Evolutionary conservation across 2,888 invertebrate species (phyloP), one percentile per base, ranked within the genome.

Genomic region (Oxycera nigricornis): DNA sequence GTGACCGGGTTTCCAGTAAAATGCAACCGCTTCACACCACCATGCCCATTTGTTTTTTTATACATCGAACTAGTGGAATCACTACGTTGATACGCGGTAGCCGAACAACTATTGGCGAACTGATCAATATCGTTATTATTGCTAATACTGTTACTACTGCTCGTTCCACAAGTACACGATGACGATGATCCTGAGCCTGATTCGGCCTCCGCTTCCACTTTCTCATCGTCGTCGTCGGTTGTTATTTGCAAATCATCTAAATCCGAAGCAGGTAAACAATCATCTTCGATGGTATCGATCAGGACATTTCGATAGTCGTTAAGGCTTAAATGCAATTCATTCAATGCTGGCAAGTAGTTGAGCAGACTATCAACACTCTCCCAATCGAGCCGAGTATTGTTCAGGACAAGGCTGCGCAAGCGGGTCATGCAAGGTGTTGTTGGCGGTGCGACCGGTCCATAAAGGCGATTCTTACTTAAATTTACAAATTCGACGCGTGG

Each of bases 241-340:
- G 75, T 77, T 55, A 72, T 55, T 50, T 74, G 62, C 41, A 74
- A 41, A 70, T 79, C 77, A 61, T 78, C 77, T 35, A 77, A 76
- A 72, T 77, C 77, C 52, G 50, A n/a, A n/a, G 62, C 55, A n/a
- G 75, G 55, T 50, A 74, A 30, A 59, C 65, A 50, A 70, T 78
- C 78, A 59, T 80, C 81, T 62, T 82, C 81, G 75, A 81, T 79
- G 24, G 86, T 84, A 77, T 89, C 89, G 57, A 95, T 86, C 74
- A 92, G 89, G 46, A 95, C 92, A 78, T 90, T 89, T 28, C 89
- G 89, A 84, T 94, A 96, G 83, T 94, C 92, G 85, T 97, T 98
- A 76, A 96, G 88, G 82, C 97, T 96, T 80, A 97, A 87, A 86
- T 97, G 97, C 78, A 98, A 87, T 86, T 97, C 97, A 87, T 95